Conservation (phyloP, 2,888 invertebrate species). For the Antheraea yamamai region DNA sequence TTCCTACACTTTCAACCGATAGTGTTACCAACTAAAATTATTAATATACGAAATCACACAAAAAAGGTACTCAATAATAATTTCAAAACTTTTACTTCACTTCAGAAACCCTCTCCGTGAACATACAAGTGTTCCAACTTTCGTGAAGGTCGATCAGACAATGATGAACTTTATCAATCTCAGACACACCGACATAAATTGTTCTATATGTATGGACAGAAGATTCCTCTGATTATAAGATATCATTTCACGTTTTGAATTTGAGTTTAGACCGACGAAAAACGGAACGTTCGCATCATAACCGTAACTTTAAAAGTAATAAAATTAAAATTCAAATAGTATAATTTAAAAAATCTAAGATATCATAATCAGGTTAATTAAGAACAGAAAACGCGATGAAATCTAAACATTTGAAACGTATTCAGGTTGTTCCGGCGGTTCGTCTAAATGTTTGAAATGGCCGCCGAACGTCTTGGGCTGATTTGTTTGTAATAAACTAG, state of each 20-base stretch:
- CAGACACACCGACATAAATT: too few species aligned
- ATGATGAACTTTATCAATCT: too few species aligned
- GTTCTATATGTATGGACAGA: background rate
- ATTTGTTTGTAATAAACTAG: background rate
- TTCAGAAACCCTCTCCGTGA: too few species aligned
- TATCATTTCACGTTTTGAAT: background rate
- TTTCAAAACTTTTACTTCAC: too few species aligned
- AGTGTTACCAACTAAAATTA: too few species aligned
- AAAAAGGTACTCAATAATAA: too few species aligned
- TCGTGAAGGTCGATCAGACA: too few species aligned
- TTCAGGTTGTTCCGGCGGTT: background rate
- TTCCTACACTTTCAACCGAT: too few species aligned
- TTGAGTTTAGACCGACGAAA: background rate
- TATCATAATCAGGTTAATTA: slow-evolving; percentile 3
- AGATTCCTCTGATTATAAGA: background rate
- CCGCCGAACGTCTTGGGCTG: background rate
- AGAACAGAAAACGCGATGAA: background rate
- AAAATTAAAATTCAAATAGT: slow-evolving; percentile 1
- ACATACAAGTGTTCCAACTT: too few species aligned
- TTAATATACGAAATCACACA: too few species aligned
- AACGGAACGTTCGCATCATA: background rate
- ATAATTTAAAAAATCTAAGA: background rate
- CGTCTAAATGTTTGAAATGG: background rate
- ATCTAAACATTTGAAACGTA: background rate
- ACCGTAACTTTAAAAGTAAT: background rate